Evolutionary conservation across 2,797 vertebrate genomes (phyloP).

Genomic region (Parauchenoglanis ngamensis): DNA sequence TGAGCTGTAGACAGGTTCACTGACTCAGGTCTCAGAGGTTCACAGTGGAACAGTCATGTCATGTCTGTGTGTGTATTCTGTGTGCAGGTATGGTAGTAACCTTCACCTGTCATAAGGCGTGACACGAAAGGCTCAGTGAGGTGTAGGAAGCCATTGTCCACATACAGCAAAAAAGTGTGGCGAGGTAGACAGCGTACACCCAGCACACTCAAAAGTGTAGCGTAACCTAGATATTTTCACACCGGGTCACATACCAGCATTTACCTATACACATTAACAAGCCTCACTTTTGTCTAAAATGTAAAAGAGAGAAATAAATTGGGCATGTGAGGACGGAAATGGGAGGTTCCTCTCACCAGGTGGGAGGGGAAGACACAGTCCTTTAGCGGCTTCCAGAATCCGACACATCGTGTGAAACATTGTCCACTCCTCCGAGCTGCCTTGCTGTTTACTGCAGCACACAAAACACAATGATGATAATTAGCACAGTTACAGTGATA

Average conservation of each 20-base stretch:
- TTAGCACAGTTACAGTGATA: neutral
- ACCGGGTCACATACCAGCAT: neutral
- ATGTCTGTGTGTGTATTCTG: neutral
- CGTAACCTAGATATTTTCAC: constrained; percentile 71
- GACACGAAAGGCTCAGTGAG: constrained; percentile 77
- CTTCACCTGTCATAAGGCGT: constrained; percentile 78
- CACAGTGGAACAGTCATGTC: neutral
- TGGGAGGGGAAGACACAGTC: constrained; percentile 88
- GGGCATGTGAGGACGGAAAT: neutral
- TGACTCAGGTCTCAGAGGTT: neutral
- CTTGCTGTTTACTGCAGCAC: constrained; percentile 72
- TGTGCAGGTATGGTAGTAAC: neutral
- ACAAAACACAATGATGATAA: neutral
- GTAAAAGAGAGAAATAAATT: neutral
- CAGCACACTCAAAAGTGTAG: constrained; percentile 74
- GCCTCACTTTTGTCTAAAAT: neutral
- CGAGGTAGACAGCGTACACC: constrained; percentile 79
- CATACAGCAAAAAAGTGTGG: constrained; percentile 77
- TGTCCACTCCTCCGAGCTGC: constrained; percentile 77
- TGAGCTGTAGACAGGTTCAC: neutral
- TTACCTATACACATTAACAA: neutral
- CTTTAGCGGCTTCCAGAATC: constrained; percentile 84
- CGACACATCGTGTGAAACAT: constrained; percentile 89
- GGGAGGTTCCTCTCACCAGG: constrained; percentile 78
- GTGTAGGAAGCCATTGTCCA: constrained; percentile 75